Evolutionary conservation across 2,888 invertebrate species (phyloP).

Genomic region (Perdita meconis): DNA sequence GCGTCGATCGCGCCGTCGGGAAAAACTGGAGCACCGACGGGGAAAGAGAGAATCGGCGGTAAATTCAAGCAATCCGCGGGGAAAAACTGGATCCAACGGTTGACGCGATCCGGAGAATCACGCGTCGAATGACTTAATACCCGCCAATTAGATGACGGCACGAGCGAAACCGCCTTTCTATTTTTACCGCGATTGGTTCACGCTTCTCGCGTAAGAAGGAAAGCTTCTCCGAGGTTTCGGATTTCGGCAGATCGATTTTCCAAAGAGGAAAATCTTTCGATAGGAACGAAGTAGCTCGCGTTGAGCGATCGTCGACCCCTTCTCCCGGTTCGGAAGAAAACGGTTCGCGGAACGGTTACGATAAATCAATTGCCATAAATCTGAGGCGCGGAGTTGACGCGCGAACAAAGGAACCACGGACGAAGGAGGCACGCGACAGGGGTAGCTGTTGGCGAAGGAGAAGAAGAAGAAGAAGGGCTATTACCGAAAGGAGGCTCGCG

Average conservation of each 20-base stretch:
- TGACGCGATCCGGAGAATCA: constrained; percentile 9
- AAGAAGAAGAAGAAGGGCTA: constrained; percentile 28
- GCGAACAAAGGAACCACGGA: not conserved
- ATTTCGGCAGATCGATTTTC: no score
- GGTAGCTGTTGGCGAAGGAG: constrained; percentile 3
- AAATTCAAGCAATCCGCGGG: constrained; percentile 21
- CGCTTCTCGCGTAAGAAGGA: not conserved
- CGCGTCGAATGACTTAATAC: constrained; percentile 53
- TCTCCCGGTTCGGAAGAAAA: not conserved
- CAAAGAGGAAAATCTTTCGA: not conserved
- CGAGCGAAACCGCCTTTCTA: constrained; percentile 19
- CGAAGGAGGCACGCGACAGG: constrained; percentile 29
- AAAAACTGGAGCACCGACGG: constrained; percentile 9
- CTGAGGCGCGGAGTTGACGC: not conserved
- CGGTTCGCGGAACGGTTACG: constrained; percentile 1
- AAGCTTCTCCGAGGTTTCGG: not conserved
- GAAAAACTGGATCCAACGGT: constrained; percentile 34
- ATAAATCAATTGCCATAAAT: constrained; percentile 16
- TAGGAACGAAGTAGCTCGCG: not conserved
- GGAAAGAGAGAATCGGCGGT: constrained; percentile 35
- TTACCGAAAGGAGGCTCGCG: constrained; percentile 21
- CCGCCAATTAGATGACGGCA: constrained; percentile 52
- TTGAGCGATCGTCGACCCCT: not conserved
- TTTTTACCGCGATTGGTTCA: constrained; percentile 26
- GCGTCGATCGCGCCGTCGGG: not conserved